Percentiles rank a stretch among this genome's conserved stretches.
Conservation (phyloP, 2,113 vertebrate genomes). For the Psittacula cyanocephala region DNA sequence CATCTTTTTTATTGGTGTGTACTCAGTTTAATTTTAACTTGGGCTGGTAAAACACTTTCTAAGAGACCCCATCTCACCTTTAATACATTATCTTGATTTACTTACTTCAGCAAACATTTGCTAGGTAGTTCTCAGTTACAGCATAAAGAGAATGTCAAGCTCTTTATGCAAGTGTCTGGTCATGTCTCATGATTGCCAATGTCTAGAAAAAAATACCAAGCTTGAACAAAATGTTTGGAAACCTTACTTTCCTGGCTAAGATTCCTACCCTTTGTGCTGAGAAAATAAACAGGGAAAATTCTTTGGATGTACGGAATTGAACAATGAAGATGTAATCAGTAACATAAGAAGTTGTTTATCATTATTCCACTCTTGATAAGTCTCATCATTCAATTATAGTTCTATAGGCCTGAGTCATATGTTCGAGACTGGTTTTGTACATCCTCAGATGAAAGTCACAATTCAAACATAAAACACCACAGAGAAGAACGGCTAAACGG, state of each 20-base stretch:
- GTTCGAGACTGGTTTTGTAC: not conserved
- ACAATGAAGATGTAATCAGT: not conserved
- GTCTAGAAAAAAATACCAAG: not conserved
- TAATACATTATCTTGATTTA: slow-evolving; percentile 26
- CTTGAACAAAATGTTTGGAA: not conserved
- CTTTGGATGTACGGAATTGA: not conserved
- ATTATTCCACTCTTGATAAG: not conserved
- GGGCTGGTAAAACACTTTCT: not conserved
- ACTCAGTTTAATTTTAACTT: slow-evolving; percentile 36
- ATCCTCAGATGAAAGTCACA: not conserved
- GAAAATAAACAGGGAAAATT: not conserved
- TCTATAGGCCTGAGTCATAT: not conserved
- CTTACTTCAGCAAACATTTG: slow-evolving; percentile 58
- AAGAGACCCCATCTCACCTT: slow-evolving; percentile 29
- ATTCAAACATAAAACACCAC: not conserved
- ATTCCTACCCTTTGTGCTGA: not conserved
- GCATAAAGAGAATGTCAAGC: not conserved
- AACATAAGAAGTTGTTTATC: not conserved
- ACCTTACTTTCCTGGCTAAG: not conserved
- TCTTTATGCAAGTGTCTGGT: slow-evolving; percentile 17
- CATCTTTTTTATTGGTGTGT: not conserved
- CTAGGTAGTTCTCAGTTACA: not conserved
- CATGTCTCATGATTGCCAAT: not conserved
- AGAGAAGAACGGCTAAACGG: too few species aligned
- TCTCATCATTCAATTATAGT: not conserved